phyloP scores from a whole-genome alignment of 2,113 vertebrate species.

The Ciconia stormi region DNA sequence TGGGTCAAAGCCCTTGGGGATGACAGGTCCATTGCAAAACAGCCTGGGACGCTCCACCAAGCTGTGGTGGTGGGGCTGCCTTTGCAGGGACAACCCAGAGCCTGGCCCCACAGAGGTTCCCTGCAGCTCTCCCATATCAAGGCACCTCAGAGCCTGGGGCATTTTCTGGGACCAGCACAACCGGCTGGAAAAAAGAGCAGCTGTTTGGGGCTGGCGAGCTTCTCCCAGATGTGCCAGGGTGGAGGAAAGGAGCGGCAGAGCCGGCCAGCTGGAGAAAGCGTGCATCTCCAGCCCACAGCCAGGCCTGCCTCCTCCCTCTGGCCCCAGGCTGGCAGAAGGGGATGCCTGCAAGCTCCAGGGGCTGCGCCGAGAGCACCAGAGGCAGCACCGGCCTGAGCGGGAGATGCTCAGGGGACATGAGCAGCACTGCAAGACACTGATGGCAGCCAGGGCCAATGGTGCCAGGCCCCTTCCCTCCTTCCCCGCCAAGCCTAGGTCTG shows the following conservation, averaged over 20 bases:
- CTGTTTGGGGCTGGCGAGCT: not conserved
- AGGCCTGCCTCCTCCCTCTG: not conserved
- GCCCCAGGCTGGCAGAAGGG: not conserved
- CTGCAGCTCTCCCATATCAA: not conserved
- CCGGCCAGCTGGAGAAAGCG: not conserved
- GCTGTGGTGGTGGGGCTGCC: not conserved
- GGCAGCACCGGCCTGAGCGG: fast-evolving
- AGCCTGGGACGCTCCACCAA: fast-evolving
- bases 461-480: not conserved
- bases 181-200: not conserved
- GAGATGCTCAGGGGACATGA: not conserved
- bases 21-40: not conserved
- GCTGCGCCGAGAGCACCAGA: not conserved
- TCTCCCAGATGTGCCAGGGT: not conserved
- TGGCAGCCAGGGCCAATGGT: fast-evolving
- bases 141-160: not conserved
- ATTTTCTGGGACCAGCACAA: not conserved
- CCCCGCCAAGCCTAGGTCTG: not conserved
- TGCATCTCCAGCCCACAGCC: not conserved
- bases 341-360: not conserved
- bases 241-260: not conserved
- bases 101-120: not conserved
- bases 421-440: not conserved
- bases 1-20: not conserved
- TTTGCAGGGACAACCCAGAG: not conserved